A percentile compares a stretch with the other conserved stretches of the same genome.
Conservation (phyloP, 2,888 invertebrate species). For the Luperina testacea region DNA sequence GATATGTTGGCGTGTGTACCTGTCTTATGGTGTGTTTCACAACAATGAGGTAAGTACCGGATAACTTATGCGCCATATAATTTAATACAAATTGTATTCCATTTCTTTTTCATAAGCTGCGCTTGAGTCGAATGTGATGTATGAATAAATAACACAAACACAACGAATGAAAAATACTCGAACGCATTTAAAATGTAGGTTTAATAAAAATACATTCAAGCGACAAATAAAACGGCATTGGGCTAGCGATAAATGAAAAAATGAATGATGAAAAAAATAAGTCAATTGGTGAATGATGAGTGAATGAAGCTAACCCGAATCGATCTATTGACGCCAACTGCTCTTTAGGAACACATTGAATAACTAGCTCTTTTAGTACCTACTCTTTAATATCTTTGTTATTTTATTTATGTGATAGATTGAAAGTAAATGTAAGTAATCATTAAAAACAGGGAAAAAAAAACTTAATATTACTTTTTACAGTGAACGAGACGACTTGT, state of each 20-base stretch:
- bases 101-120: conserved; percentile 21
- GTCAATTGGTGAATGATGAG: conserved; percentile 33
- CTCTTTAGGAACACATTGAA: not conserved
- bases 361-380: not conserved
- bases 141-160: conserved; percentile 29
- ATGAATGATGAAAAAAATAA: conserved; percentile 57
- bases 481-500: conserved; percentile 48
- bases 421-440: not conserved
- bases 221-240: not conserved
- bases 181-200: not conserved
- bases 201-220: not conserved
- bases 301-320: conserved; percentile 13
- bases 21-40: not conserved
- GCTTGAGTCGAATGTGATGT: conserved; percentile 42
- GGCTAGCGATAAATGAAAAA: conserved; percentile 21
- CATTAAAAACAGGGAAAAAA: not conserved
- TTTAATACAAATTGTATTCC: not conserved
- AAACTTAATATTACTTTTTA: not conserved
- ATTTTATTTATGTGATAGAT: not conserved
- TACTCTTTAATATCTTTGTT: not conserved
- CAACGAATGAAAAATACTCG: conserved; percentile 4
- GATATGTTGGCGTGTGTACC: too few species aligned
- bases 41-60: not conserved
- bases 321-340: not conserved
- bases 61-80: too few species aligned